Conservation (phyloP, 2,888 invertebrate species). For the Polyommatus icarus region DNA sequence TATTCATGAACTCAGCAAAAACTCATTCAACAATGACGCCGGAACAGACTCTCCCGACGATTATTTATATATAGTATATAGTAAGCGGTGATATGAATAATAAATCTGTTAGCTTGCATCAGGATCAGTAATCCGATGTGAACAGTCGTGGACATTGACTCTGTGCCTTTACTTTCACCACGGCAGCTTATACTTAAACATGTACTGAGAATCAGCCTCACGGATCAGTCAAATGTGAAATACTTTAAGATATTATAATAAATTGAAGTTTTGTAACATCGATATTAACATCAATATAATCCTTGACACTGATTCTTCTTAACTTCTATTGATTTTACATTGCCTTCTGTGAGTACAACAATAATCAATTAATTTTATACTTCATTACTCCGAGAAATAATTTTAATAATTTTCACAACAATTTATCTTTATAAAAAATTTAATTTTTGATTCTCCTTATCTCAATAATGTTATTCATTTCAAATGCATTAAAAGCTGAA, state of each 20-base stretch:
- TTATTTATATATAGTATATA: neutral
- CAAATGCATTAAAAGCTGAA: neutral
- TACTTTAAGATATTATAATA: neutral
- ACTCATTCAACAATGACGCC: neutral
- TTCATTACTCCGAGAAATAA: neutral
- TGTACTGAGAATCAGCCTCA: constrained; percentile 33
- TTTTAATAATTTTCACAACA: neutral
- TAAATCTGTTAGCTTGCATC: neutral
- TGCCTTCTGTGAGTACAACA: constrained; percentile 15
- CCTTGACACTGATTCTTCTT: constrained; percentile 17
- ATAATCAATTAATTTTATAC: neutral
- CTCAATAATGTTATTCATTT: neutral
- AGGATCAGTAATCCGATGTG: neutral
- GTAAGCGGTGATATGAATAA: neutral
- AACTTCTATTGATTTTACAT: constrained; percentile 20
- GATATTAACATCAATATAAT: neutral
- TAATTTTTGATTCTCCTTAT: neutral
- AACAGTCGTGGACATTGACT: neutral
- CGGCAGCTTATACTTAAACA: constrained; percentile 28
- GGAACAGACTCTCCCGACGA: neutral
- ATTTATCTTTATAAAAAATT: neutral
- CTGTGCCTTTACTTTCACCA: constrained; percentile 35
- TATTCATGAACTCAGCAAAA: neutral
- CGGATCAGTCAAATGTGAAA: constrained; percentile 24
- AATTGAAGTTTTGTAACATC: neutral